Evolutionary conservation across 2,797 vertebrate species (phyloP), one percentile per base, ranked within the genome.

Genomic region (Antennarius maculatus): DNA sequence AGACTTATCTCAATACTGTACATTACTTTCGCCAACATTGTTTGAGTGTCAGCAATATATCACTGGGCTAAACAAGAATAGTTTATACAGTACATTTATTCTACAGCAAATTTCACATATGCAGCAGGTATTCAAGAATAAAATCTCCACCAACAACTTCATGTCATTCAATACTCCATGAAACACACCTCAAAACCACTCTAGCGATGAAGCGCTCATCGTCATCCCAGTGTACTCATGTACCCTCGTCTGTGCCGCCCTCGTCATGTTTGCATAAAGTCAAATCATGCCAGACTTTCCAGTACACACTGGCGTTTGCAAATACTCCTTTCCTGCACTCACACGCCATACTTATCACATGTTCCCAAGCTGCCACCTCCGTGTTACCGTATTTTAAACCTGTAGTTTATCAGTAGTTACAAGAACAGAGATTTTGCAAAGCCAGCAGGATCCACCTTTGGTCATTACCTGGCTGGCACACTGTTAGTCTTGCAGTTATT

Each of bases 241-340:
- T 13, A 18, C 42, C 48, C 12, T 12, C 12, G 14, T 69, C 52
- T 41, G 37, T 50, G 45, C 17, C 46, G 16, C 67, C 29, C 14
- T 27, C n/a, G n/a, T n/a, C 50, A 39, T 61, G 34, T 64, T 92
- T 92, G 76, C 86, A 90, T 92, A 48, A 57, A 91, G 73, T 88
- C 87, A 90, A 92, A 92, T 84, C 29, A 10, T 27, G 70, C 15
- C 71, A 45, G 42, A 64, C 74, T 76, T 63, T 77, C 68, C 70
- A 76, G 55, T 28, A 55, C 17, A 76, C 17, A 0, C 6, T 39
- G 54, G 37, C 7, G 51, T 74, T 54, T 11, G 34, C 61, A 74
- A 66, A 59, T 55, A 73, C 45, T 43, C n/a, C 23, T 55, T 64
- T 47, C 48, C 42, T 51, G 47, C 45, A 7, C 39, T 54, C 49